phyloP scores from a whole-genome alignment of 2,113 vertebrate genomes.

The Illadopsis cleaveri region DNA sequence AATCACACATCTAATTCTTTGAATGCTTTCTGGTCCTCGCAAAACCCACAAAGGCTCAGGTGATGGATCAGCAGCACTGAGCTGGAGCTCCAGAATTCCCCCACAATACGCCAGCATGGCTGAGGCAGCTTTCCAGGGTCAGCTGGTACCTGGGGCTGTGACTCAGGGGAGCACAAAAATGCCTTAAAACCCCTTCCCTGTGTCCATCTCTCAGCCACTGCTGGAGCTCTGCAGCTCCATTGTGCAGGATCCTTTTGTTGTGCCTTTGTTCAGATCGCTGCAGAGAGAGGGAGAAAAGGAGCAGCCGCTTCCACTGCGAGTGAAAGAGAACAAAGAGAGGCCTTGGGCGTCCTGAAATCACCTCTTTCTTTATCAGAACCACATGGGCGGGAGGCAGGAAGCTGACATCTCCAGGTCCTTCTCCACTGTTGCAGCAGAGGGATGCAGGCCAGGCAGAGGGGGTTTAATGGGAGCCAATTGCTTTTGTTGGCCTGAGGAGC shows the following conservation, averaged over 20 bases:
- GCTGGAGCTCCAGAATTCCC: background rate
- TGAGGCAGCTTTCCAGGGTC: background rate
- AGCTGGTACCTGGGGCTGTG: background rate
- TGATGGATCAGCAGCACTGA: rapidly evolving
- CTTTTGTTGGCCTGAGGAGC: background rate
- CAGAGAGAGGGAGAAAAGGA: background rate
- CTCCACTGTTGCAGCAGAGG: background rate
- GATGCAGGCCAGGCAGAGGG: background rate
- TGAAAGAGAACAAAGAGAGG: background rate
- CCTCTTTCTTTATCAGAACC: conserved; percentile 49
- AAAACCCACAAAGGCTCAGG: background rate
- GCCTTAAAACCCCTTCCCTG: background rate
- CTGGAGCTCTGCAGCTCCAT: background rate
- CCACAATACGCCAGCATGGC: rapidly evolving
- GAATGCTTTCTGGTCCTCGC: background rate
- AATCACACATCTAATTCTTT: background rate
- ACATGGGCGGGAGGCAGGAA: conserved; percentile 41
- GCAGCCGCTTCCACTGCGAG: background rate
- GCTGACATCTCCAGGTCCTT: conserved; percentile 28
- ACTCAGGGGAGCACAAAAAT: background rate
- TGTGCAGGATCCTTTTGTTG: background rate
- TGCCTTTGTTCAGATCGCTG: background rate
- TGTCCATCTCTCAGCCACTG: rapidly evolving
- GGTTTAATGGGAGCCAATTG: conserved; percentile 14
- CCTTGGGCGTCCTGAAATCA: conserved; percentile 46